Evolutionary conservation across 1,140 invertebrate genomes (phyloP), one percentile per base, ranked within the genome.

Genomic region (Lerema accius): DNA sequence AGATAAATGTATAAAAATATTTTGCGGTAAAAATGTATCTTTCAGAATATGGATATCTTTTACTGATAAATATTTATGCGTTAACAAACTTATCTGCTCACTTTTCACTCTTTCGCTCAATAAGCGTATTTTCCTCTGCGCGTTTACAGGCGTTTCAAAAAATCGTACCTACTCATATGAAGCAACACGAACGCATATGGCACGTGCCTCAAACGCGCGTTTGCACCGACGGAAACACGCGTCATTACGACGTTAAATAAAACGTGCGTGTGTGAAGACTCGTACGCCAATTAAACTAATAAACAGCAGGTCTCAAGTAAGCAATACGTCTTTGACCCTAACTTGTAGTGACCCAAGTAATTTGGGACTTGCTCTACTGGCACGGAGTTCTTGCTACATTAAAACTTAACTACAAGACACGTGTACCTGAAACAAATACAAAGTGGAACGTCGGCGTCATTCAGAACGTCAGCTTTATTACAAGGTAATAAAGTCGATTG

Each of bases 321-420:
- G 63, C 63, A 23, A 43, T 55, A 55, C 39, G 16, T 32, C 17
- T 28, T 42, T 32, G 53, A 43, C 19, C 23, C 55, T n/a, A n/a
- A n/a, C n/a, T 51, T 48, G 49, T 43, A 65, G 43, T 65, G 32
- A 60, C 56, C 42, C 26, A 60, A 65, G 63, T 65, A 65, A 60
- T 56, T 65, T 43, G 63, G 48, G 45, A 53, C 26, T 65, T 53
- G 56, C 48, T 26, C 51, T 13, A 39, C 59, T 19, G 23, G 17
- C 48, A 65, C 63, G 56, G 46, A 53, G 28, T 46, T 48, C 56
- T 50, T 58, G 63, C 56, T 60, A 53, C 63, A 65, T 65, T 60
- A 65, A 65, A 65, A 60, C 56, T 60, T 65, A 65, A 65, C 46
- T 43, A 55, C 39, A 45, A 43, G 51, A 73, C 71, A 67, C 64